A percentile compares a stretch with the other conserved stretches of the same genome.
These are phyloP conservation scores for Camponotus pennsylvanicus DNA, from an alignment of 1,140 invertebrate genomes.

Conservation along the genomic window DNA sequence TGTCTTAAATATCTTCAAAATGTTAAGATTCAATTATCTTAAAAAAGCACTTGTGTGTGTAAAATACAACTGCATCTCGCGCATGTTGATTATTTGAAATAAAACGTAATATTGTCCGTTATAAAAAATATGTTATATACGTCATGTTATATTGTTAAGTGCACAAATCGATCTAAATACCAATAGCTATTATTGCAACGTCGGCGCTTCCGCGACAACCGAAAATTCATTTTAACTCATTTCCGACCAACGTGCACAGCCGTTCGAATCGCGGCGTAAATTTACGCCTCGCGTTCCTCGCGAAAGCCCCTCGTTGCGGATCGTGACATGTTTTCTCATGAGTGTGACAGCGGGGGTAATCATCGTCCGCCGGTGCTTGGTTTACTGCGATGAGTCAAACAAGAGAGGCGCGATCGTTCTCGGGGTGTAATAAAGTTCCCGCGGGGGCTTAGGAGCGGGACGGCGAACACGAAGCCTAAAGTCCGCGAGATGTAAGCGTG, in stretches of 20 bases:
- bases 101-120: not conserved
- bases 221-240: slow-evolving; percentile 26
- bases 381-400: slow-evolving; percentile 69
- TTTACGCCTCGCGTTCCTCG: slow-evolving; percentile 64
- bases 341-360: slow-evolving; percentile 69
- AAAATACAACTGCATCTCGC: not conserved
- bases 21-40: not conserved
- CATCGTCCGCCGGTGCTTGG: slow-evolving; percentile 47
- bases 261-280: slow-evolving; percentile 47
- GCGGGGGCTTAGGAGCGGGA: slow-evolving; percentile 29
- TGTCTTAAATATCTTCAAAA: no score
- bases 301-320: slow-evolving; percentile 55
- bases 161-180: not conserved
- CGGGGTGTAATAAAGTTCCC: slow-evolving; percentile 71
- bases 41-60: not conserved
- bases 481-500: slow-evolving; percentile 68
- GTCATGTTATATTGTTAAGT: not conserved
- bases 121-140: not conserved
- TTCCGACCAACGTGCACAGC: slow-evolving; percentile 2
- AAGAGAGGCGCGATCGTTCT: slow-evolving; percentile 54
- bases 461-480: slow-evolving; percentile 55
- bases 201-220: not conserved
- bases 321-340: slow-evolving; percentile 71
- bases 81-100: not conserved
- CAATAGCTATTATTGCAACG: not conserved